Base-by-base conservation (phyloP, 2,888 invertebrate genomes). In the Epiblema foenella region DNA sequence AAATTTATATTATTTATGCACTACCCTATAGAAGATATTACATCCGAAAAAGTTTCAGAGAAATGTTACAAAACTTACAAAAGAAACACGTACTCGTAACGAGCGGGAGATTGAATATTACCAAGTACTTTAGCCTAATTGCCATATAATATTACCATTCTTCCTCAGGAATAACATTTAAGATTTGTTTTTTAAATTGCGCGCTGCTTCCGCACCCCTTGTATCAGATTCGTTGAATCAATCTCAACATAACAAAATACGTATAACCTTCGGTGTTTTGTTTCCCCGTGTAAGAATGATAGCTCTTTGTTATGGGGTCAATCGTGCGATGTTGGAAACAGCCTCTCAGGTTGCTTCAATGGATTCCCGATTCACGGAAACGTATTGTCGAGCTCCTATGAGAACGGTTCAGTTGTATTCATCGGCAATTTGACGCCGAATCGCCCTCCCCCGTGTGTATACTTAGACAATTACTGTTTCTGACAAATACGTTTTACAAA, bases 291-390 rank as follows among this genome's bases (percentile, higher is more conserved):
- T 77, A 75, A 75, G 77, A 74, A 78, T 85, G 87, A 89, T 83
- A 79, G 83, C 83, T 83, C 89, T 87, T 90, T 90, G 89, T 90
- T 85, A 77, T 83, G 82, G 85, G 86, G 86, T 87, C 87, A 88
- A 80, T 77, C 79, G 82, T 80, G 77, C 79, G 79, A 77, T 77
- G 75, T 79, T 85, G 82, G 80, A 83, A 81, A 80, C 79, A 72
- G 78, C 64, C 77, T 80, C 85, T 90, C 89, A 64, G 73, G 79
- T 90, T 86, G 79, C 88, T 79, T 83, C 82, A 79, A 78, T 81
- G 83, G 79, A 81, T 84, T 84, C 81, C 83, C 75, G 75, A 80
- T 89, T 88, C 87, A 83, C 75, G 82, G 84, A 83, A 84, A 83
- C 76, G 73, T 77, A 76, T 72, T 74, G 76, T 77, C 59, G 29